phyloP scores from a whole-genome alignment of 1,140 invertebrate genomes.

The Aphelenchoides fujianensis region DNA sequence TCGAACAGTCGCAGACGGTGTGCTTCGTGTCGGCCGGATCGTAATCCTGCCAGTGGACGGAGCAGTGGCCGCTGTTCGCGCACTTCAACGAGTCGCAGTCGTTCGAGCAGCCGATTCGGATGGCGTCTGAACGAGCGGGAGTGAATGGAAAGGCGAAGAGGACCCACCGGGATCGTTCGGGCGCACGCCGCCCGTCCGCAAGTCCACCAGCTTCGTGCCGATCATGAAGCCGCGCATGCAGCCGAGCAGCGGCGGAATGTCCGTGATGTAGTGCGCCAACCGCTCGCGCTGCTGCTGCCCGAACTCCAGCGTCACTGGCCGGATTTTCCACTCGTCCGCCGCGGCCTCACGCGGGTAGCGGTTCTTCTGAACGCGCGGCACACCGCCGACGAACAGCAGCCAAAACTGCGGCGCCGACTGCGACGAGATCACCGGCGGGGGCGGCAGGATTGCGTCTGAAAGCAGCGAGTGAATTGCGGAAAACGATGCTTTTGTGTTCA shows the following conservation, averaged over 20 bases:
- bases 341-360: background rate
- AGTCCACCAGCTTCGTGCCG: slow-evolving; percentile 25
- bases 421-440: slow-evolving; percentile 30
- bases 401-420: slow-evolving; percentile 28
- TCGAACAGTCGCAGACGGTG: slow-evolving; percentile 42
- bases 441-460: slow-evolving; percentile 46
- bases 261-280: slow-evolving; percentile 39
- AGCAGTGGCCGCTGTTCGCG: slow-evolving; percentile 49
- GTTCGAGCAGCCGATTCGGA: slow-evolving; percentile 44
- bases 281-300: slow-evolving; percentile 27
- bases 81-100: slow-evolving; percentile 44
- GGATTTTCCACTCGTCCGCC: no score
- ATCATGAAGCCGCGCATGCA: slow-evolving; percentile 48
- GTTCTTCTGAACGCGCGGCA: slow-evolving; percentile 23
- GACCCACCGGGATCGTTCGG: slow-evolving; percentile 20
- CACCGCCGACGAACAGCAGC: slow-evolving; percentile 46
- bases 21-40: slow-evolving; percentile 32
- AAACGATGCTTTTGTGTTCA: no score
- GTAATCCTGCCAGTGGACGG: slow-evolving; percentile 45
- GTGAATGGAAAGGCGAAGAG: background rate
- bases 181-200: slow-evolving; percentile 28
- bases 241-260: slow-evolving; percentile 37
- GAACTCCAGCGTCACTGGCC: no score
- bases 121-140: slow-evolving; percentile 38
- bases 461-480: background rate